Evolutionary conservation across 2,113 vertebrate species (phyloP), one percentile per base, ranked within the genome.

Genomic region (Syrmaticus mikado): DNA sequence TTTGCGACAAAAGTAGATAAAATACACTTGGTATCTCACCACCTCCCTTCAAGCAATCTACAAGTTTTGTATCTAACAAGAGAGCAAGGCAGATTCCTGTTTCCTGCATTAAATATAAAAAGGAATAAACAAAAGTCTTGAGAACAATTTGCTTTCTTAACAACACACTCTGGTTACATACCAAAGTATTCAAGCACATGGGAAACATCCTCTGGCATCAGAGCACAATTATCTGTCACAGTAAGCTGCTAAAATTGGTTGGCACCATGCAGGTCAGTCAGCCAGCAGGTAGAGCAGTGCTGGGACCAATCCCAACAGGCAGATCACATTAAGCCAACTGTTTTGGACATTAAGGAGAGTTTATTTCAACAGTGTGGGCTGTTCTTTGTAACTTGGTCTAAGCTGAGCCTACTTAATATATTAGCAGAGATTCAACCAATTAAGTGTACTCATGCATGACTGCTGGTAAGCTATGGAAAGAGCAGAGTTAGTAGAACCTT

Each of bases 231-330:
- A 76, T 65, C 88, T 71, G 21, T 30, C 30, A 22, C 10, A 65
- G 15, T 21, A 87, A 71, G 8, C 32, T 27, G 5, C 84, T 76
- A 88, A 85, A 81, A 71, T 43, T 66, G 27, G 18, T 27, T 66
- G 27, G 27, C 50, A 55, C 9, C 2, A 0, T 32, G 40, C 4
- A 3, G 25, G 6, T 19, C 30, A 52, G 50, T 25, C 55, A 80
- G 50, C 5, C 43, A 76, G 25, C 18, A 66, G 1, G 0, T 0
- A 41, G 11, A 79, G 6, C 11, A 7, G 15, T 41, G 17, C 30
- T 84, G 25, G 24, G 30, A 18, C 27, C n/a, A 50, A n/a, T 88
- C 57, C 50, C 30, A 34, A 50, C 4, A 48, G 52, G 27, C 32
- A 50, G 46, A 21, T 45, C 8, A 13, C 0, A 1, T 25, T 9